These are phyloP conservation scores for Phragmatobia fuliginosa DNA, from an alignment of 2,888 invertebrate species.

Conservation along the genomic window DNA sequence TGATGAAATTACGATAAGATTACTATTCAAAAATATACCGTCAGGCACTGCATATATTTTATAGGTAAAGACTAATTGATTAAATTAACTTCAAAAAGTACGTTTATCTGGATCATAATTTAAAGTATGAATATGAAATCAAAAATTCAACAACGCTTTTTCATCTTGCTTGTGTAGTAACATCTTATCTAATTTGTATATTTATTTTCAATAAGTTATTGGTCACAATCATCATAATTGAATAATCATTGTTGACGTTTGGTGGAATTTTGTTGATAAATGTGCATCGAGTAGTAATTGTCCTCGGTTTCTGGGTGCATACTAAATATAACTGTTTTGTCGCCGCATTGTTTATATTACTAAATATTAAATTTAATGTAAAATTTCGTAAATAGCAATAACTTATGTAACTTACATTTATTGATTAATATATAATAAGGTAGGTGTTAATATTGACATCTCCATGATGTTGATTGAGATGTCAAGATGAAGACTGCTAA, in stretches of 20 bases:
- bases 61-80: too few relatives aligned
- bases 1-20: too few relatives aligned
- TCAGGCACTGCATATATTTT: too few relatives aligned
- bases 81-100: too few relatives aligned
- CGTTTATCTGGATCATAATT: neutral
- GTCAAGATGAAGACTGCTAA: neutral
- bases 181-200: neutral
- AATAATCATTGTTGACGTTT: neutral
- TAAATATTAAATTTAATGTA: too few relatives aligned
- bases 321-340: neutral
- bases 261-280: neutral
- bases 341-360: neutral
- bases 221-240: too few relatives aligned
- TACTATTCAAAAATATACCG: neutral
- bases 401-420: neutral
- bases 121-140: neutral
- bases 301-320: neutral
- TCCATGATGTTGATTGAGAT: neutral
- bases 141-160: neutral
- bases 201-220: neutral
- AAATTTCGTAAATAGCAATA: too few relatives aligned
- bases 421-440: neutral
- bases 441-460: neutral
- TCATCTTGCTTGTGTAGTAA: neutral
- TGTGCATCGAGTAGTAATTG: neutral